These are phyloP conservation scores for Ascaphus truei DNA, from an alignment of 2,113 vertebrate species.

Conservation along the genomic window DNA sequence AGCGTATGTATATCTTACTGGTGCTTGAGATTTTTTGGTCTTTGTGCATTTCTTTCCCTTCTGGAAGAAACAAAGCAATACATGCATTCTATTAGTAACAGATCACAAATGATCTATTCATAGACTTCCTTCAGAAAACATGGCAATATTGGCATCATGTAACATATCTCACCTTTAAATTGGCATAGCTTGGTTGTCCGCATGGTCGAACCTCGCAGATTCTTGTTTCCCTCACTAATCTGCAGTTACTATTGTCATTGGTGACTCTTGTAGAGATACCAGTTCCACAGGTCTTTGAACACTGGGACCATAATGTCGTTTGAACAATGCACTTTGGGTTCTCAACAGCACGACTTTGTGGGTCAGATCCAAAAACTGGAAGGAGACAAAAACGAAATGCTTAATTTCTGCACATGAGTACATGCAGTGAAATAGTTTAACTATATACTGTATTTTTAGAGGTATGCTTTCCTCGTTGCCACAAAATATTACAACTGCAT, in stretches of 20 bases:
- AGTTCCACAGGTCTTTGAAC: constrained; percentile 92
- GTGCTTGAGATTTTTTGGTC: constrained; percentile 80
- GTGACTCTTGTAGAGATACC: constrained; percentile 94
- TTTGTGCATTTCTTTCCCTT: constrained; percentile 96
- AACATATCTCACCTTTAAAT: constrained; percentile 77
- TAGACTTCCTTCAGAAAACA: too few species aligned
- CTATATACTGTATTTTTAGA: too few species aligned
- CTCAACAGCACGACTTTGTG: constrained; percentile 74
- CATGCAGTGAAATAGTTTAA: too few species aligned
- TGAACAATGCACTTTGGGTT: constrained; percentile 90
- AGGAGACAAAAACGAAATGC: background rate
- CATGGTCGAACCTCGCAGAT: constrained; percentile 95
- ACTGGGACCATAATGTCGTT: constrained; percentile 95
- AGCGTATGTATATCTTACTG: constrained; percentile 79
- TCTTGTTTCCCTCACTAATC: constrained; percentile 87
- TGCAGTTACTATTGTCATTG: constrained; percentile 90
- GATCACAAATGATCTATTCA: background rate
- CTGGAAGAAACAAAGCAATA: constrained; percentile 57
- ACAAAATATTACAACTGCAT: too few species aligned
- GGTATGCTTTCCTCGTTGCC: too few species aligned
- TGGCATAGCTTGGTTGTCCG: constrained; percentile 77
- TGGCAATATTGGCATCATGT: too few species aligned
- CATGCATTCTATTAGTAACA: background rate
- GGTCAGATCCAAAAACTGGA: constrained; percentile 63
- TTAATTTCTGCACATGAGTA: background rate